Evolutionary conservation across 37 sponge, comb jelly and placozoan genomes (phyloP).

Genomic region (Theonella swinhoei): DNA sequence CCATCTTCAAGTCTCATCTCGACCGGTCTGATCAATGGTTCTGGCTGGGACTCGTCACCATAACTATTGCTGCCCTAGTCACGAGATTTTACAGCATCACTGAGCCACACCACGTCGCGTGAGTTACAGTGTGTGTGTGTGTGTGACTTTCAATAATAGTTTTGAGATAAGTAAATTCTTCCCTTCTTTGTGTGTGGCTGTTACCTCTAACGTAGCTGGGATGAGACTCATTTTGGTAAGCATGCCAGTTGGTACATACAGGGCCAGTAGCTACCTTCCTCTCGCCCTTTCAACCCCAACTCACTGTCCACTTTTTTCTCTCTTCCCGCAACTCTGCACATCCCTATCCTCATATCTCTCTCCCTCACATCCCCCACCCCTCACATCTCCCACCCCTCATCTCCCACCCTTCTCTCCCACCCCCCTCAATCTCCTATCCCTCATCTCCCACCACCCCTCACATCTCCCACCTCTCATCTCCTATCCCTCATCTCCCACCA

Average conservation of each 20-base stretch:
- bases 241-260: slow-evolving; percentile 97
- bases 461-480: not conserved
- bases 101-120: slow-evolving; percentile 87
- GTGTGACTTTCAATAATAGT: not conserved
- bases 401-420: not conserved
- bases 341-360: not conserved
- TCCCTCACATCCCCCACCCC: not conserved
- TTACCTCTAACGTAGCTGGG: no score
- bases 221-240: slow-evolving; percentile 99
- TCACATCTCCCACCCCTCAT: not conserved
- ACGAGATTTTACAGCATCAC: slow-evolving; percentile 81
- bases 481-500: not conserved
- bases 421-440: not conserved
- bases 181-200: no score
- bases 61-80: slow-evolving; percentile 39
- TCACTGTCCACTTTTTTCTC: no score
- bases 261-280: slow-evolving; percentile 93
- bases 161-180: no score
- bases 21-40: slow-evolving; percentile 31
- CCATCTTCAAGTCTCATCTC: slow-evolving; percentile 45
- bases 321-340: not conserved
- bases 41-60: slow-evolving; percentile 48
- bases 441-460: not conserved
- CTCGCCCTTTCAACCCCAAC: no score
- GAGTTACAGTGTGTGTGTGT: slow-evolving; percentile 23